phyloP scores from a whole-genome alignment of 1,140 invertebrate genomes.

The Drosophila teissieri region DNA sequence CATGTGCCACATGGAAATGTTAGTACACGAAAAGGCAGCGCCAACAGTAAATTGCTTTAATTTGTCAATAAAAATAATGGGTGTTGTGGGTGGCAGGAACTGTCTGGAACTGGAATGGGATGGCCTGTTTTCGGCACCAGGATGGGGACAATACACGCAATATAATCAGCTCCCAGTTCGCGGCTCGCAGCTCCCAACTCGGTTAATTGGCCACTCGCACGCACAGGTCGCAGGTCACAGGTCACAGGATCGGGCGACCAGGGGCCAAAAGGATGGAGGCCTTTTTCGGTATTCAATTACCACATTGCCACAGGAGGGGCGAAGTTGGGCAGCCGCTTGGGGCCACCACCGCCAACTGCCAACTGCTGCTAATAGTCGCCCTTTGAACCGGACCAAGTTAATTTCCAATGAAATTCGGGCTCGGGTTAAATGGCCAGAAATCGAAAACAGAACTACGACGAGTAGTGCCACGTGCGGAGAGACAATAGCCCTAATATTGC shows the following conservation, averaged over 20 bases:
- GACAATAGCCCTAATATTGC: conserved; percentile 12
- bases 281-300: conserved; percentile 76
- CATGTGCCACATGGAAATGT: conserved; percentile 12
- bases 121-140: conserved; percentile 11
- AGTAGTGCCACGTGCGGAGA: conserved; percentile 9
- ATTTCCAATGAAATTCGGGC: conserved; percentile 43
- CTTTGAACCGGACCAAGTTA: conserved; percentile 53
- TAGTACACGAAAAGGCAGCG: conserved; percentile 19
- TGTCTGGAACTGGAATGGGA: background rate
- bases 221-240: conserved; percentile 35
- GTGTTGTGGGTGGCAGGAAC: background rate
- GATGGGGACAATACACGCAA: conserved; percentile 65
- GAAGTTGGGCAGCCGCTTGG: conserved; percentile 11
- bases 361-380: conserved; percentile 68
- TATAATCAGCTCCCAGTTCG: conserved; percentile 14
- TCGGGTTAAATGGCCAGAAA: conserved; percentile 44
- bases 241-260: background rate
- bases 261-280: background rate
- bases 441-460: conserved; percentile 37
- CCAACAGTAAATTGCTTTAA: conserved; percentile 67
- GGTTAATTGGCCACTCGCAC: conserved; percentile 66
- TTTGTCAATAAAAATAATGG: conserved; percentile 55
- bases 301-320: conserved; percentile 25
- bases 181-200: conserved; percentile 19
- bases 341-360: conserved; percentile 54